Evolutionary conservation across 2,113 vertebrate genomes (phyloP).

Genomic region (Notiomystis cincta): DNA sequence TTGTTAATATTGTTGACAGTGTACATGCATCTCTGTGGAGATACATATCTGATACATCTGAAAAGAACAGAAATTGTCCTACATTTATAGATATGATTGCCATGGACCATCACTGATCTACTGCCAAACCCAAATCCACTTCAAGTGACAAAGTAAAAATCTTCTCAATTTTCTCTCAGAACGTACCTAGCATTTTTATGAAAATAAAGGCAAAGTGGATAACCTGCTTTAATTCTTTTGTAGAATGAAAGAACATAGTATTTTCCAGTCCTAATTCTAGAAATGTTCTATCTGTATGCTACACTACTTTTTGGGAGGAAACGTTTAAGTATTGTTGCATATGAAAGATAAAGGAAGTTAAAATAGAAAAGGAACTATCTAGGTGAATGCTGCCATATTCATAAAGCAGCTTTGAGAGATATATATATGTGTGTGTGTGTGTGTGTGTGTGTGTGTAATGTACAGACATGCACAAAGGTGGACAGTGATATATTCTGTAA

Average conservation of each 20-base stretch:
- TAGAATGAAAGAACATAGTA: background rate
- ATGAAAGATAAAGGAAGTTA: background rate
- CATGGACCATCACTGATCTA: background rate
- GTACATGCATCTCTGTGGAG: background rate
- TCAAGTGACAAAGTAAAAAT: background rate
- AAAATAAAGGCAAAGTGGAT: background rate
- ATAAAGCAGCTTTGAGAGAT: background rate
- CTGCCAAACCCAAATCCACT: background rate
- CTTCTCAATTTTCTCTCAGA: background rate
- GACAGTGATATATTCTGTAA: background rate
- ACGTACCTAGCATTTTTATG: background rate
- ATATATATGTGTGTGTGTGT: rapidly evolving
- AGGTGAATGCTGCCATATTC: background rate
- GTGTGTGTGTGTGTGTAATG: background rate
- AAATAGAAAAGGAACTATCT: background rate
- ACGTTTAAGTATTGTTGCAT: background rate
- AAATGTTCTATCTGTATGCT: background rate
- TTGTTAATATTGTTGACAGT: background rate
- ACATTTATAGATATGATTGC: background rate
- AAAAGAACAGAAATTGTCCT: background rate
- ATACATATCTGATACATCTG: background rate
- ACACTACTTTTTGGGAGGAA: background rate
- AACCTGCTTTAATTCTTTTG: background rate
- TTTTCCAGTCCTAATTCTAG: background rate
- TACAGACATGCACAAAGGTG: background rate